Evolutionary conservation across 2,888 invertebrate species (phyloP), one percentile per base, ranked within the genome.

Genomic region (Athrips mouffetella): DNA sequence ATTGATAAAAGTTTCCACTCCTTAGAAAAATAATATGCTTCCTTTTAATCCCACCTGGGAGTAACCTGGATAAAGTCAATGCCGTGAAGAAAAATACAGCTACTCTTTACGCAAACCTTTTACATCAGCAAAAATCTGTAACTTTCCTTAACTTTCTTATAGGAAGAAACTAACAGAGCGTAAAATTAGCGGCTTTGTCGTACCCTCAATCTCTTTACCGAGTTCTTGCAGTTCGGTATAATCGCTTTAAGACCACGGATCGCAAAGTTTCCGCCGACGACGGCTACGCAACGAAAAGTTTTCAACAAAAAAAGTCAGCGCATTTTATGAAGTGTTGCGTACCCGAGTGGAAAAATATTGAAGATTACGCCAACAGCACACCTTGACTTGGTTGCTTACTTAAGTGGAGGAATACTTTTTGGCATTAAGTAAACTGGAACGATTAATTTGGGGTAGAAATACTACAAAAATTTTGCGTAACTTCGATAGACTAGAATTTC

Each of bases 121-220:
- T 21, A 59, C 51, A 49, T 55, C 47, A 49, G 46, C 50, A 54
- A 37, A 37, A 37, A 18, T 5, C 37, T 37, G 31, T 31, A 37
- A 16, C 37, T 20, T 37, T 37, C 21, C 13, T 37, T 21, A 53
- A 57, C 51, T 61, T 55, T n/a, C 37, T 45, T 37, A 35, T 44
- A 46, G 45, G 47, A 47, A 47, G 48, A 46, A 31, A 41, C 37
- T 47, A 59, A 57, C 54, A 40, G 53, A 53, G 50, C 55, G 53
- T 25, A 45, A 53, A 57, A 58, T 59, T 53, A 58, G 56, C 46
- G 50, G 47, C 49, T 49, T 50, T 50, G 40, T 49, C 49, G 50
- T 29, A 45, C 44, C 48, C 48, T 50, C 51, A 52, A 50, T 53
- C 55, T 52, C 51, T 51, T 54, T 48, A 51, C 41, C 40, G 41